Base-by-base conservation (phyloP, 1,140 invertebrate genomes). In the Drosophila parvula region DNA sequence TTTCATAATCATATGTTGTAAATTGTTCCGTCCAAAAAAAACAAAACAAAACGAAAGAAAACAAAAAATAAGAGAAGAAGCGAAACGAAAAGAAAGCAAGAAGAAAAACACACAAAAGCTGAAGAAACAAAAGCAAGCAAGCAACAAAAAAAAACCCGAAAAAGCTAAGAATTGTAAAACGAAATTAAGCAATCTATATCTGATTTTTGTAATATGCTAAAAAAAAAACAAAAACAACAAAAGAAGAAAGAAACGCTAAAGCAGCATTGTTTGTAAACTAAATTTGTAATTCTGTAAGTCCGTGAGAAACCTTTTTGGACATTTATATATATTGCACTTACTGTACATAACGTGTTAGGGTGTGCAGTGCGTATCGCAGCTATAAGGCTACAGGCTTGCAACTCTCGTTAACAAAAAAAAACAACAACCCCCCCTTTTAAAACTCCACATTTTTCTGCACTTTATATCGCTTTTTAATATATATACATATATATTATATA, bases 1-100 rank as follows among this genome's bases (percentile, higher is more conserved):
- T 88, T 89, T 89, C 85, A 89, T 83, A 89, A 89, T 89, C 84
- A 89, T 89, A 90, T 89, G 80, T 89, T 89, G 84, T 90, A 89
- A 89, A 89, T 89, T 89, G 85, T 89, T 89, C 84, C 84, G 84
- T 89, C 84, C 84, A 89, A 89, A 79, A 83, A 83, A 51, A 68
- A 47, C 55, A 67, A 79, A 67, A 51, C 32, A 53, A 38, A 75
- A 70, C 53, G 51, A 62, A 68, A 44, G 18, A 36, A 48, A 60
- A 27, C 32, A 43, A 56, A 27, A 71, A 53, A 48, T 43, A 58
- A 22, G 27, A 61, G 36, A 61, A 36, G 50, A 28, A 48, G 50
- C 32, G 27, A 58, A 38, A 55, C 60, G 45, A n/a, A 45, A 45
- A 45, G 47, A 70, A 64, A 68, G 44, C 32, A 59, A 55, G 6